Base-by-base conservation (phyloP, 2,888 invertebrate species). In the Pilophorus perplexus region DNA sequence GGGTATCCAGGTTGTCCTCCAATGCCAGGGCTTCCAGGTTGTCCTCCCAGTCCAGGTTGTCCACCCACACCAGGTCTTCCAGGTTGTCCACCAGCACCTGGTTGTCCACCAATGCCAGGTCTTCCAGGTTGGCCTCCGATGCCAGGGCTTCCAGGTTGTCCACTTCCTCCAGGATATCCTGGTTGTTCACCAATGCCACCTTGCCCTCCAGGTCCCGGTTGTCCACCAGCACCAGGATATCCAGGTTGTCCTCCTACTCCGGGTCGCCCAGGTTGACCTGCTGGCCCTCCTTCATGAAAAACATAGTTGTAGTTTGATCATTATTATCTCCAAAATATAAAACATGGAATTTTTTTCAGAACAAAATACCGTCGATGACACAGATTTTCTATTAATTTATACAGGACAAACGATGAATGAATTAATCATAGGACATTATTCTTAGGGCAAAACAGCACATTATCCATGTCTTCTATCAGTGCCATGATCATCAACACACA, bases 271-370 rank as follows among this genome's bases (percentile, higher is more conserved):
- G 79, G 79, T 25, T 68, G 82, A 75, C 84, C 84, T 22, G 83
- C 81, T 71, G 79, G 81, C 74, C 84, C 84, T 67, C 83, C 83
- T 75, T n/a, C n/a, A n/a, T n/a, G n/a, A n/a, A n/a, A n/a, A n/a
- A n/a, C n/a, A n/a, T n/a, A n/a, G n/a, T n/a, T n/a, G n/a, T n/a
- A n/a, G n/a, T n/a, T n/a, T n/a, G n/a, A n/a, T n/a, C n/a, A n/a
- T n/a, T n/a, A n/a, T n/a, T n/a, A n/a, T n/a, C n/a, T n/a, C n/a
- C n/a, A n/a, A n/a, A n/a, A n/a, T n/a, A n/a, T n/a, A n/a, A n/a
- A n/a, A n/a, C n/a, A n/a, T n/a, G n/a, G n/a, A n/a, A n/a, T n/a
- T n/a, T n/a, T n/a, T n/a, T n/a, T n/a, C n/a, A n/a, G n/a, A n/a
- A n/a, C n/a, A n/a, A n/a, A n/a, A n/a, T n/a, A n/a, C n/a, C n/a